Percentiles rank a stretch among this genome's conserved stretches.
Conservation (phyloP, 2,797 vertebrate species). For the Mormyrops attenuatus region DNA sequence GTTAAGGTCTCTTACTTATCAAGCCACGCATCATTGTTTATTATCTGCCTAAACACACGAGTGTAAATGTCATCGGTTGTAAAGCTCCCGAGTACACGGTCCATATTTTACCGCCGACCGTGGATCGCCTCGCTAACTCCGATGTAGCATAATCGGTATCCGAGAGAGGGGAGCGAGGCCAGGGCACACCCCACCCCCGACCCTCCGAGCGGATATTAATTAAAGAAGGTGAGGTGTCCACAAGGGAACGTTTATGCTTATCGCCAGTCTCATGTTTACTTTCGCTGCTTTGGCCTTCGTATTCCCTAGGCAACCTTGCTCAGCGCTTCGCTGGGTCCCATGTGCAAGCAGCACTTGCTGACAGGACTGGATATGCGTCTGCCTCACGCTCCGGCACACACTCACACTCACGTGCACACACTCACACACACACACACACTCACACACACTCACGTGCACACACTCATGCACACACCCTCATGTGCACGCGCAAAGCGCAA, state of each 20-base stretch:
- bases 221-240: neutral
- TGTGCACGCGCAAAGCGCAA: neutral
- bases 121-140: too few relatives aligned
- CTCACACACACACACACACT: neutral
- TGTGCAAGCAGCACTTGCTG: neutral
- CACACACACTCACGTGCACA: neutral
- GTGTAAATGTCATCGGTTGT: neutral
- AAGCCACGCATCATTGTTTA: neutral
- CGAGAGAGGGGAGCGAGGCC: neutral
- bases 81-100: too few relatives aligned
- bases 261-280: constrained; percentile 7
- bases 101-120: neutral
- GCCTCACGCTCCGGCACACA: neutral
- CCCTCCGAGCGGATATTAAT: neutral
- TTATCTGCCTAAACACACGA: neutral
- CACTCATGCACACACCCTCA: neutral
- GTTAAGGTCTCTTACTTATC: neutral
- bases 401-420: neutral
- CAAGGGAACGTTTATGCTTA: neutral
- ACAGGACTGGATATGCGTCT: neutral
- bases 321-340: neutral
- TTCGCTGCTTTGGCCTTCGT: neutral
- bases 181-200: neutral
- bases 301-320: neutral
- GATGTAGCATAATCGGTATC: neutral